Evolutionary conservation across 1,140 invertebrate species (phyloP), one percentile per base, ranked within the genome.

Genomic region (Aleiodes sp.): DNA sequence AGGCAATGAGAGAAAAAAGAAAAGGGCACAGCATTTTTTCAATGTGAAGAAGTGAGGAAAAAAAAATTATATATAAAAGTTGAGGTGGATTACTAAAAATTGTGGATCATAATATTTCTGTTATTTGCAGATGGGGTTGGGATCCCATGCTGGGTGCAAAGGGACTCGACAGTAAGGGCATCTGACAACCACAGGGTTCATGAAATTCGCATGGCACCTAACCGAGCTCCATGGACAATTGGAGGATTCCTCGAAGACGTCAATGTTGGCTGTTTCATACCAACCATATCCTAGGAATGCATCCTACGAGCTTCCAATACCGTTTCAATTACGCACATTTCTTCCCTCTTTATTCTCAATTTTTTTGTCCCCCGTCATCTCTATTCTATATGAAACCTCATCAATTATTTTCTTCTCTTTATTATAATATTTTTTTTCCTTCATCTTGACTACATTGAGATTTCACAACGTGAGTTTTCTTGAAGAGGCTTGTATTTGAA

Each of bases 191-290:
- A 71, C 70, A 52, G 73, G 68, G 70, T 72, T 70, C 66, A 74
- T 66, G 41, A 29, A 43, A 68, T 62, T 74, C 70, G 73, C 72
- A 74, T 76, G 73, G 74, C 76, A 77, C 76, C 76, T 76, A 72
- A 75, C 39, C 39, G 19, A 43, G 39, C 39, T 14, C n/a, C 39
- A 43, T 43, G 39, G 39, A 43, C 39, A 43, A 43, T 16, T 74
- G 66, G 68, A 72, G 70, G 64, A 75, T 75, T 75, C 72, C 70
- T 33, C 65, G 57, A 52, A 31, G 31, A 24, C 43, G 29, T 7
- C 28, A 60, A 43, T 56, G 65, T 68, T 57, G 59, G 57, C 33
- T 57, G 65, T 56, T 66, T 63, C 60, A 65, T 67, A 64, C 31
- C 60, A 52, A 70, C 68, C 66, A 52, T 68, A 37, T 67, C 69